Percentiles rank a stretch among this genome's conserved stretches.
phyloP scores from a whole-genome alignment of 2,113 vertebrate species.

The Syrrhaptes paradoxus region DNA sequence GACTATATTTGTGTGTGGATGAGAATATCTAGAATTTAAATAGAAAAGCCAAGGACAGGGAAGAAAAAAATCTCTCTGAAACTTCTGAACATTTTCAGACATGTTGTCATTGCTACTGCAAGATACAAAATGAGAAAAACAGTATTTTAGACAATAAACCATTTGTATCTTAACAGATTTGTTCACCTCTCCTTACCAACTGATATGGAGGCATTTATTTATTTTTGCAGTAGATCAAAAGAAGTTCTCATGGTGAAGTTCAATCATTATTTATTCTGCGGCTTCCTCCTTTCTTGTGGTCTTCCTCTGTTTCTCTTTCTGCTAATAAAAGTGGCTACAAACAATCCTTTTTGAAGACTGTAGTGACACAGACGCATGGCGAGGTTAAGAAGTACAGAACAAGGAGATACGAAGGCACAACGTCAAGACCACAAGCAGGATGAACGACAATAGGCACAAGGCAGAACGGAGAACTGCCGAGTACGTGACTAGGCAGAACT shows the following conservation, averaged over 20 bases:
- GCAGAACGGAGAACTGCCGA: not conserved
- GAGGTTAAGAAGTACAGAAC: not conserved
- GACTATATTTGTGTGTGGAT: not conserved
- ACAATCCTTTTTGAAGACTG: slow-evolving; percentile 17
- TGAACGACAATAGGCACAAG: not conserved
- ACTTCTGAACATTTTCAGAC: not conserved
- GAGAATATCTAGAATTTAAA: not conserved
- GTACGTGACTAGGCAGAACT: not conserved
- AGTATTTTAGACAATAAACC: not conserved
- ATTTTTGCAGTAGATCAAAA: slow-evolving; percentile 38
- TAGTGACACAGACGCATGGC: not conserved
- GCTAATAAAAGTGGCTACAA: slow-evolving; percentile 10
- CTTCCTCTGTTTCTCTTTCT: slow-evolving; percentile 40
- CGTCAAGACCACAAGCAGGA: not conserved
- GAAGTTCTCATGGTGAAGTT: not conserved
- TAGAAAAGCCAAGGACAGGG: not conserved
- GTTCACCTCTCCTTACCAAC: not conserved
- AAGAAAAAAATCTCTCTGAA: not conserved
- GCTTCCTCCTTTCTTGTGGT: slow-evolving; percentile 32
- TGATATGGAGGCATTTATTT: not conserved
- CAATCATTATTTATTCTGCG: slow-evolving; percentile 29
- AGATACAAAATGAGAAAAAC: not conserved
- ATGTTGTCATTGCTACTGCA: not conserved
- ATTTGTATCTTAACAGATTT: not conserved
- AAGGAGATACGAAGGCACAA: not conserved